Conservation (phyloP, 2,797 vertebrate genomes). For the Urophycis tenuis region DNA sequence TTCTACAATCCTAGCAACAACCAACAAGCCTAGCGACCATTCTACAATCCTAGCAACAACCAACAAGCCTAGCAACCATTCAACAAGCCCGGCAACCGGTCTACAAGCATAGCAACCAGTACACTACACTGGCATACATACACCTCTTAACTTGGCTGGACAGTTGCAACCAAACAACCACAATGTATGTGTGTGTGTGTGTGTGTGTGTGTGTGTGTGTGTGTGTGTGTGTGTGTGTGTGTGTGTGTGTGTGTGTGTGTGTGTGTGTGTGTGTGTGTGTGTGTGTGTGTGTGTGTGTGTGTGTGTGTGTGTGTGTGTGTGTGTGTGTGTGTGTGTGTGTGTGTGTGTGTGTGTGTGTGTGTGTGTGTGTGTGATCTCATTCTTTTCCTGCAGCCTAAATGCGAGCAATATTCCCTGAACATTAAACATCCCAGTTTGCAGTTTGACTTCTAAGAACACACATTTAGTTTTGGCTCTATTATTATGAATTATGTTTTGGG, state of each 20-base stretch:
- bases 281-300: constrained; percentile 2
- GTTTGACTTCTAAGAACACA: neutral
- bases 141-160: neutral
- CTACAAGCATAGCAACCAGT: neutral
- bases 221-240: too few relatives aligned
- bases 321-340: constrained; percentile 3
- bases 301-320: constrained; percentile 3
- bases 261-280: constrained; percentile 5
- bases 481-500: neutral
- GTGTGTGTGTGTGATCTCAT: neutral
- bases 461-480: neutral
- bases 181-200: neutral
- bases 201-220: too few relatives aligned
- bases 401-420: neutral
- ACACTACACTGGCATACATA: neutral
- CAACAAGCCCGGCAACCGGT: neutral
- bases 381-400: neutral
- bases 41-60: neutral
- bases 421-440: neutral
- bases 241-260: too few relatives aligned
- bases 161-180: neutral
- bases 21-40: too few relatives aligned
- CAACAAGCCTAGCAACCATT: neutral
- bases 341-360: constrained; percentile 1
- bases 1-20: too few relatives aligned